Percentiles rank a stretch among this genome's conserved stretches.
Evolutionary conservation across 1,140 invertebrate species (phyloP).

Genomic region (Geopemphigus sp.): DNA sequence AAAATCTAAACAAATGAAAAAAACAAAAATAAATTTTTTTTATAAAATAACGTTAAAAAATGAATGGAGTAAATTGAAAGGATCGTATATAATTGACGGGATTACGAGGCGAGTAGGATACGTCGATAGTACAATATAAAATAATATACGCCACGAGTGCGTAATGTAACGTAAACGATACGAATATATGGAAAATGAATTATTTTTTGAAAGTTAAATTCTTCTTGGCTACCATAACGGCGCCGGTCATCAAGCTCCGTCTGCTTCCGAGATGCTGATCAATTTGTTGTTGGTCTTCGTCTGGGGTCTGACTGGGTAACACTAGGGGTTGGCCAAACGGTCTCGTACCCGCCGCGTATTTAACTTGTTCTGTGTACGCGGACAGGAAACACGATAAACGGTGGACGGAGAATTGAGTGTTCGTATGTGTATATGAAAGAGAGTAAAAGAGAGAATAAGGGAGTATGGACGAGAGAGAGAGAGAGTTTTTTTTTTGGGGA

Average conservation of each 20-base stretch:
- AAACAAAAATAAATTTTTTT: not conserved
- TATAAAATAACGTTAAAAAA: too few relatives aligned
- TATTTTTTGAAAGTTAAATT: conserved; percentile 36
- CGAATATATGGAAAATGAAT: not conserved
- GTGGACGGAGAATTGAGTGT: not conserved
- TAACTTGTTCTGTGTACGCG: conserved; percentile 51
- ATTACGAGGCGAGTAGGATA: too few relatives aligned
- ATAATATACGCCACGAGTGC: too few relatives aligned
- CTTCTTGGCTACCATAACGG: conserved; percentile 41
- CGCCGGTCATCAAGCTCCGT: conserved; percentile 24
- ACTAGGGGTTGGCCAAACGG: conserved; percentile 73
- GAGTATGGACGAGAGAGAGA: not conserved
- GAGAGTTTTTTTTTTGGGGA: too few relatives aligned
- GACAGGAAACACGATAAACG: not conserved
- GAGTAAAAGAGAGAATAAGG: not conserved
- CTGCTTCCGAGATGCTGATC: conserved; percentile 6
- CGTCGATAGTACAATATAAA: too few relatives aligned
- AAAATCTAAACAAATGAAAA: not conserved
- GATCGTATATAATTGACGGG: not conserved
- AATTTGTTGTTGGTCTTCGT: conserved; percentile 56
- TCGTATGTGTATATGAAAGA: not conserved
- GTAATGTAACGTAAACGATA: too few relatives aligned
- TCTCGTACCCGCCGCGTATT: conserved; percentile 63
- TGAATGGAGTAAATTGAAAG: not conserved
- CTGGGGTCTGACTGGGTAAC: conserved; percentile 57